Evolutionary conservation across 2,113 vertebrate genomes (phyloP).

Genomic region (Megatriorchis doriae): DNA sequence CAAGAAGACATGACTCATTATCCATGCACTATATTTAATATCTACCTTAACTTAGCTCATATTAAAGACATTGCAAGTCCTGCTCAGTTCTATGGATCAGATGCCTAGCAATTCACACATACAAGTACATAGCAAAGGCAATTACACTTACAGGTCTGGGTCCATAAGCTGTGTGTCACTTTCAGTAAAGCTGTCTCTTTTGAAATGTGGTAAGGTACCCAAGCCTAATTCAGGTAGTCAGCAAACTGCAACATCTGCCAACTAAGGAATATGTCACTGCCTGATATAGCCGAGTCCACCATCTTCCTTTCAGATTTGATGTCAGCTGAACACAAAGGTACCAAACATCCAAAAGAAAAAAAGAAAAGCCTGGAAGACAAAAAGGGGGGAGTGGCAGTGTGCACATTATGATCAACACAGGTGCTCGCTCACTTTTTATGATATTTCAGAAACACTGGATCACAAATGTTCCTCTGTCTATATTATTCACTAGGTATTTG

Average conservation of each 20-base stretch:
- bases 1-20: neutral
- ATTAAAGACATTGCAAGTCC: neutral
- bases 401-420: neutral
- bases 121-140: neutral
- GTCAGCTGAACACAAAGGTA: neutral
- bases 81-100: neutral
- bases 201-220: slow-evolving; percentile 12
- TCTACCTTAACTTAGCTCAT: neutral
- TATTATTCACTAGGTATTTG: neutral
- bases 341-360: neutral
- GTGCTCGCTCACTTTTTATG: neutral
- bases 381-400: neutral
- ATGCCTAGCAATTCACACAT: neutral
- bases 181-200: slow-evolving; percentile 23
- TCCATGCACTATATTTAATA: neutral
- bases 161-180: slow-evolving; percentile 30
- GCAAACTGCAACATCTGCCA: slow-evolving; percentile 26
- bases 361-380: neutral
- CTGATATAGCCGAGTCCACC: neutral
- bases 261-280: neutral
- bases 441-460: neutral
- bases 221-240: slow-evolving; percentile 55
- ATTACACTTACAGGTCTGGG: slow-evolving; percentile 17
- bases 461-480: neutral
- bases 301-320: slow-evolving; percentile 3